phyloP scores from a whole-genome alignment of 2,888 invertebrate species.

The Scelioninae gen. 1 region DNA sequence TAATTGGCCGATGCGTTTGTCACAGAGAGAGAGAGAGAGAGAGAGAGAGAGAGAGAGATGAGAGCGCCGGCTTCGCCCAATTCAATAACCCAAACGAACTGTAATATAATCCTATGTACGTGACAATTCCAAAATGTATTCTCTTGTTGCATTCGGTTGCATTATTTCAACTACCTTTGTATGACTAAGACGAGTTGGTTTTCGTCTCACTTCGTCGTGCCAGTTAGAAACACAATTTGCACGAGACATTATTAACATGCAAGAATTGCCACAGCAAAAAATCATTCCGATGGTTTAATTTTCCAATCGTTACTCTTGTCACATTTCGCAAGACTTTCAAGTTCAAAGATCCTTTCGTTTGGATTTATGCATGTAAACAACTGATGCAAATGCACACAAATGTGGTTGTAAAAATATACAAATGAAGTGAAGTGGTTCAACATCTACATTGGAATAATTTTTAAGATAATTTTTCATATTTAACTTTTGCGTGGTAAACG shows the following conservation, averaged over 20 bases:
- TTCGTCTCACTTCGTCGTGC: constrained; percentile 14
- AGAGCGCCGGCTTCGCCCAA: constrained; percentile 17
- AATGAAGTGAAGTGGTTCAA: too few relatives aligned
- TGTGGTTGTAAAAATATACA: too few relatives aligned
- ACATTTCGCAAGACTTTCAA: neutral
- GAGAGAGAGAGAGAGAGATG: too few relatives aligned
- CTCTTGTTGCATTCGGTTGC: constrained; percentile 40
- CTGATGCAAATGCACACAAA: too few relatives aligned
- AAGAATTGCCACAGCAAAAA: neutral
- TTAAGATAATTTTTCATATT: too few relatives aligned
- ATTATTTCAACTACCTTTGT: constrained; percentile 32
- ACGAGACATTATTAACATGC: neutral
- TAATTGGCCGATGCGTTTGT: constrained; percentile 48
- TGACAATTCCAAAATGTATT: constrained; percentile 46
- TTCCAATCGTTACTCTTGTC: neutral
- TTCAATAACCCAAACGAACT: constrained; percentile 49
- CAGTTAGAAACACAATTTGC: constrained; percentile 19
- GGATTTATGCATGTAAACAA: too few relatives aligned
- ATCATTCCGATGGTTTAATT: neutral
- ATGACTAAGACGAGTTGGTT: constrained; percentile 25
- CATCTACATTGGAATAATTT: too few relatives aligned
- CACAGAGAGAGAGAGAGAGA: too few relatives aligned
- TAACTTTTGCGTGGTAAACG: too few relatives aligned
- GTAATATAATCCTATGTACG: constrained; percentile 52
- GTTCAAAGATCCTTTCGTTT: neutral